A percentile compares a stretch with the other conserved stretches of the same genome.
Evolutionary conservation across 2,113 vertebrate species (phyloP).

Genomic region (Percina caprodes): DNA sequence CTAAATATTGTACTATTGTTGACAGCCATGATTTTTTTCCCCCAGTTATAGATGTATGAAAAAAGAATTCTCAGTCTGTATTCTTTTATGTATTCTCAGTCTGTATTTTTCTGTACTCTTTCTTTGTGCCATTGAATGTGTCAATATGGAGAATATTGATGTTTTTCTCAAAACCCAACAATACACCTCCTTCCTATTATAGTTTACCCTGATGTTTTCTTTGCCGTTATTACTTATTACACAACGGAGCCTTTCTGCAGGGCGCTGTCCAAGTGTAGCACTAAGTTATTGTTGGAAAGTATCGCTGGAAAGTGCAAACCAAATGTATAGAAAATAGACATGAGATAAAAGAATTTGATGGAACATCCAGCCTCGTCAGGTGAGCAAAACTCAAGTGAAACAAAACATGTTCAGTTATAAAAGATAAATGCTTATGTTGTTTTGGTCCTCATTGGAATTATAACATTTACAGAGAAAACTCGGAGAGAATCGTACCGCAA

Average conservation of each 20-base stretch:
- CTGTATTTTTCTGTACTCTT: background rate
- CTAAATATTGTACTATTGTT: no score
- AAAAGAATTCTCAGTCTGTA: background rate
- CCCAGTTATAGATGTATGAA: background rate
- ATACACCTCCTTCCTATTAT: background rate
- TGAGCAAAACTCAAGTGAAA: background rate
- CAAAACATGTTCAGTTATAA: background rate
- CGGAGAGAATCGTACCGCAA: background rate
- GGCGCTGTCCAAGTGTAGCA: background rate
- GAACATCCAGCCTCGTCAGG: background rate
- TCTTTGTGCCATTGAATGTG: background rate
- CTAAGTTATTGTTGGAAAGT: background rate
- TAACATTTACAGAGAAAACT: background rate
- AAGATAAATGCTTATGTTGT: background rate
- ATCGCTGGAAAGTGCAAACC: background rate
- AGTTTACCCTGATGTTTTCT: background rate
- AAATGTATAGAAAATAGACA: background rate
- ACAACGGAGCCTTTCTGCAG: background rate
- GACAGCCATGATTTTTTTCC: background rate
- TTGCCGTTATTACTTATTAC: background rate
- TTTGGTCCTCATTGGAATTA: no score
- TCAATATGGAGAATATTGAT: background rate
- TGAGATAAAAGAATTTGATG: background rate
- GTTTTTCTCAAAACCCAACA: background rate
- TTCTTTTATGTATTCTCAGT: background rate